Percentiles rank a stretch among this genome's conserved stretches.
Evolutionary conservation across 2,888 invertebrate genomes (phyloP).

Genomic region (Tupiocoris notatus): DNA sequence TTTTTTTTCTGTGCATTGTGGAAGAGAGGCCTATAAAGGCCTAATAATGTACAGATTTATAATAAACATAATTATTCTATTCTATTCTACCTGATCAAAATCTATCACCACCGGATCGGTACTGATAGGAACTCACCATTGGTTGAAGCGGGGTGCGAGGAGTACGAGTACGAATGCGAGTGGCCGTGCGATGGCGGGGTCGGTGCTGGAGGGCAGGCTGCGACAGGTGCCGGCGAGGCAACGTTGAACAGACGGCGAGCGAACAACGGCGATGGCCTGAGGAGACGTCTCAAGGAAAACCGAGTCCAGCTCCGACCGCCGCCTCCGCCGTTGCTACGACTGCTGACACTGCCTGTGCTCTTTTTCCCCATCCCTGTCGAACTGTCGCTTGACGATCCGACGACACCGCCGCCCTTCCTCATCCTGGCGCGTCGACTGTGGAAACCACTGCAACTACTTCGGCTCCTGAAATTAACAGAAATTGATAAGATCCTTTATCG

Average conservation of each 20-base stretch:
- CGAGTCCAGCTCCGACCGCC: conserved; percentile 54
- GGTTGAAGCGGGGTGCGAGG: conserved; percentile 30
- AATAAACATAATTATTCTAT: too few relatives aligned
- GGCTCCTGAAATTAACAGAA: neutral
- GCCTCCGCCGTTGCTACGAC: neutral
- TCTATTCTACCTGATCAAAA: too few relatives aligned
- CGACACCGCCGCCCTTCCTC: neutral
- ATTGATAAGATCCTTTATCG: too few relatives aligned
- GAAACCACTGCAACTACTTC: neutral
- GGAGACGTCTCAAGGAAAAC: conserved; percentile 67
- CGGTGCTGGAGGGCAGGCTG: neutral
- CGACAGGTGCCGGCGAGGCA: conserved; percentile 36
- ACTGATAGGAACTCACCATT: conserved; percentile 27
- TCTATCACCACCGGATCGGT: too few relatives aligned
- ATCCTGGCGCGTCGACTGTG: neutral
- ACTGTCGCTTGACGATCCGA: neutral
- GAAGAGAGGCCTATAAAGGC: too few relatives aligned
- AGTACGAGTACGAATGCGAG: neutral
- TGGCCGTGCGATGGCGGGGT: conserved; percentile 15
- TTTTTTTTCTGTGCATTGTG: too few relatives aligned
- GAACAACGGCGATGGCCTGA: conserved; percentile 69
- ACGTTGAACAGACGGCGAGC: conserved; percentile 60
- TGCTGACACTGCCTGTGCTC: neutral
- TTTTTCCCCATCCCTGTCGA: neutral
- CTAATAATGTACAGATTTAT: too few relatives aligned